Percentiles rank a stretch among this genome's conserved stretches.
Evolutionary conservation across 1,140 invertebrate genomes (phyloP).

Genomic region (Harlomillsia oculata): DNA sequence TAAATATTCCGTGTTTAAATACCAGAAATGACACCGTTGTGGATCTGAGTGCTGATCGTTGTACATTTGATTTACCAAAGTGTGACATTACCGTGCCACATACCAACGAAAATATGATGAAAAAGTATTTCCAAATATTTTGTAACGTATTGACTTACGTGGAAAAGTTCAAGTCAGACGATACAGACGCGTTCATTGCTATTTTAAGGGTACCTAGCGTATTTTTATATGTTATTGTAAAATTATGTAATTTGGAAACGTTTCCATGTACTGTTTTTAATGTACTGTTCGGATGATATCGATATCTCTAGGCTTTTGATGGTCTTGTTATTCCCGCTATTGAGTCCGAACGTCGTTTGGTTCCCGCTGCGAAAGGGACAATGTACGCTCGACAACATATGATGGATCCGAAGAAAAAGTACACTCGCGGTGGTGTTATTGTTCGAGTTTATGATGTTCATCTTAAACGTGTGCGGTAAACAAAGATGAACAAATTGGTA

Average conservation of each 20-base stretch:
- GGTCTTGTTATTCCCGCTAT: constrained; percentile 16
- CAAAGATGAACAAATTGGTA: no score
- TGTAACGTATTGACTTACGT: constrained; percentile 18
- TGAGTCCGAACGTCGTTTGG: constrained; percentile 18
- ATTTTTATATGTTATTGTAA: constrained; percentile 6
- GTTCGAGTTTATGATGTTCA: constrained; percentile 23
- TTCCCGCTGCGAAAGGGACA: background rate
- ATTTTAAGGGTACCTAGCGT: constrained; percentile 49
- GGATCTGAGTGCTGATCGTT: constrained; percentile 16
- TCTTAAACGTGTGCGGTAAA: constrained; percentile 24
- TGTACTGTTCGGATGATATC: background rate
- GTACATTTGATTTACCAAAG: constrained; percentile 17
- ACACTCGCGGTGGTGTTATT: constrained; percentile 17
- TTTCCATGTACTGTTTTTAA: background rate
- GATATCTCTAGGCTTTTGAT: constrained; percentile 25
- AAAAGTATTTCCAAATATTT: constrained; percentile 32
- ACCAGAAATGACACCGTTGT: constrained; percentile 16
- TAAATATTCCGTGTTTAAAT: no score
- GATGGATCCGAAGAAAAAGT: constrained; percentile 26
- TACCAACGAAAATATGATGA: constrained; percentile 22
- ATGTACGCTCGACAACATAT: constrained; percentile 2
- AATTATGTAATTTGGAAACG: background rate
- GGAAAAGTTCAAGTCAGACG: constrained; percentile 49
- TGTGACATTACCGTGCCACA: constrained; percentile 20
- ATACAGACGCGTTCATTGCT: constrained; percentile 59